Conservation (phyloP, 2,888 invertebrate genomes). For the Linnaemya vulpina region DNA sequence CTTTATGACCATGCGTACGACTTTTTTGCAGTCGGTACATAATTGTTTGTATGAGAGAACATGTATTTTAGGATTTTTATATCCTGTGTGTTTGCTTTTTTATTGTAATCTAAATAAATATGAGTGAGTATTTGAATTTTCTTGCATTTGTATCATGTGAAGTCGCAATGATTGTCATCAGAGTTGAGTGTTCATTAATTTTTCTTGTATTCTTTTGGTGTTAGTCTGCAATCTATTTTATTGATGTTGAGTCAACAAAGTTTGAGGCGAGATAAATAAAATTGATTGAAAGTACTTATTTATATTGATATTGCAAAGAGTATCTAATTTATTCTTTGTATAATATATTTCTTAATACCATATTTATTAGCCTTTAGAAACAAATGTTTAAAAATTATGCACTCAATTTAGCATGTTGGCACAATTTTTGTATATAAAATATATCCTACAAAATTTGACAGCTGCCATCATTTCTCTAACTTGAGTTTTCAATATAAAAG, state of each 20-base stretch:
- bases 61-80: background rate
- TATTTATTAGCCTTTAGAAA: too few relatives aligned
- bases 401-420: background rate
- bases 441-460: too few relatives aligned
- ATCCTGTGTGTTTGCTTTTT: constrained; percentile 8
- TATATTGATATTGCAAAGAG: background rate
- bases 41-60: background rate
- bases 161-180: constrained; percentile 28
- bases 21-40: background rate
- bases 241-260: constrained; percentile 22
- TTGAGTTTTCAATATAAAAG: too few relatives aligned
- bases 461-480: too few relatives aligned
- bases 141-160: background rate
- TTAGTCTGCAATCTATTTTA: background rate
- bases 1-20: constrained; percentile 45
- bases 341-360: background rate
- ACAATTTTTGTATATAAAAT: too few relatives aligned
- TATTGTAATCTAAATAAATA: constrained; percentile 18
- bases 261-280: constrained; percentile 32
- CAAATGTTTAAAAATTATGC: too few relatives aligned
- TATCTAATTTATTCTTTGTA: background rate
- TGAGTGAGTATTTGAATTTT: background rate
- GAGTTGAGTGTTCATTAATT: background rate
- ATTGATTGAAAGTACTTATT: constrained; percentile 53
- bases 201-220: constrained; percentile 23